phyloP scores from a whole-genome alignment of 2,797 vertebrate species.

The Balearica regulorum region DNA sequence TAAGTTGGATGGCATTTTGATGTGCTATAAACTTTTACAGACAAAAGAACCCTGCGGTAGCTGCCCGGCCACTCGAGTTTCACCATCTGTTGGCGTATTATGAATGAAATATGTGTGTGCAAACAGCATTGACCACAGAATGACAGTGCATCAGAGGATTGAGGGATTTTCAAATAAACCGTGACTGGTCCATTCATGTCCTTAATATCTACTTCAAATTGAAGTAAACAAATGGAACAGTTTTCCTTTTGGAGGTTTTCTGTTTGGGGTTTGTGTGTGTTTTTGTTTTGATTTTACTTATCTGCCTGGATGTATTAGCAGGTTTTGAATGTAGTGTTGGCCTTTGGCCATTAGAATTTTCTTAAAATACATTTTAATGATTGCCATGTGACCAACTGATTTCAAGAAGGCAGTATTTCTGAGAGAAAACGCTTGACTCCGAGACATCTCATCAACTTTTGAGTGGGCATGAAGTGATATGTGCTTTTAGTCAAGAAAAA shows the following conservation, averaged over 20 bases:
- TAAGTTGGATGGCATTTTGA: not conserved
- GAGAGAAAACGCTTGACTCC: slow-evolving; percentile 32
- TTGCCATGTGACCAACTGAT: slow-evolving; percentile 52
- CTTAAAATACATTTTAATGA: slow-evolving; percentile 68
- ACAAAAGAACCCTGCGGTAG: not conserved
- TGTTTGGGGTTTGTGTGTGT: slow-evolving; percentile 62
- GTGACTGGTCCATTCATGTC: slow-evolving; percentile 73
- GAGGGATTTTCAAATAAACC: slow-evolving; percentile 70
- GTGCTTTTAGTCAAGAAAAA: slow-evolving; percentile 15
- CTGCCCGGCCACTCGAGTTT: slow-evolving; percentile 24
- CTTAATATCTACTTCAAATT: slow-evolving; percentile 82
- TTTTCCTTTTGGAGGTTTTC: slow-evolving; percentile 75
- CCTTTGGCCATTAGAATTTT: slow-evolving; percentile 69
- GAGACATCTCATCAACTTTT: not conserved
- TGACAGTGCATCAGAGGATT: slow-evolving; percentile 66
- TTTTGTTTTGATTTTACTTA: slow-evolving; percentile 59
- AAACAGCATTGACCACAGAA: slow-evolving; percentile 6
- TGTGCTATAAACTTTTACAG: slow-evolving; percentile 35
- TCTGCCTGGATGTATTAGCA: slow-evolving; percentile 74
- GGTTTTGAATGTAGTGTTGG: slow-evolving; percentile 74
- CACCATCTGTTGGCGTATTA: slow-evolving; percentile 28
- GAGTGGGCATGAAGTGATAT: not conserved
- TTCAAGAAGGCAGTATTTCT: slow-evolving; percentile 40
- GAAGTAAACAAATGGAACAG: slow-evolving; percentile 79
- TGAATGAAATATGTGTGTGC: slow-evolving; percentile 15